Percentiles rank a stretch among this genome's conserved stretches.
Evolutionary conservation across 2,888 invertebrate genomes (phyloP).

Genomic region (Germaria angustata): DNA sequence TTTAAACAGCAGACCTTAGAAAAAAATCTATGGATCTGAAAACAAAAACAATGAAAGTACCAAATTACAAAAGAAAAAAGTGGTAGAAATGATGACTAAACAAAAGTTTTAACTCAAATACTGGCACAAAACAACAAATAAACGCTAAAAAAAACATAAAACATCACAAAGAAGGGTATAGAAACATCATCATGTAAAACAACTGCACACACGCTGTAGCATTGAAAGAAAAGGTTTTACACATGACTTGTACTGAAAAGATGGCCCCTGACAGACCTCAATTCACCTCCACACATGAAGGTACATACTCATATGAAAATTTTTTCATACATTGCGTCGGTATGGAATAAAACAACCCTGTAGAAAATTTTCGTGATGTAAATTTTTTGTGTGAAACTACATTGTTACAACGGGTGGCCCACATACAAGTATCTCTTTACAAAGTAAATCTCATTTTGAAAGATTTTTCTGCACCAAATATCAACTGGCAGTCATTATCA

Average conservation of each 20-base stretch:
- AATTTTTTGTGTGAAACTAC: background rate
- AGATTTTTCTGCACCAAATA: too few species aligned
- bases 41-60: background rate
- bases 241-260: conserved; percentile 51
- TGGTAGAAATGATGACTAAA: conserved; percentile 42
- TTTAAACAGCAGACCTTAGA: conserved; percentile 15
- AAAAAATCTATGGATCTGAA: conserved; percentile 21
- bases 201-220: background rate
- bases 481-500: too few species aligned
- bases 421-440: too few species aligned
- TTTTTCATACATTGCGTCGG: background rate
- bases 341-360: background rate
- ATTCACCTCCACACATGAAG: conserved; percentile 24
- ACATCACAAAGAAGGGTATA: conserved; percentile 22
- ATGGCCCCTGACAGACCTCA: conserved; percentile 50
- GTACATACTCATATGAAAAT: background rate
- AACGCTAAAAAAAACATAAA: background rate
- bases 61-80: background rate
- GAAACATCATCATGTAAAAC: conserved; percentile 11
- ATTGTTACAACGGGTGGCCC: too few species aligned
- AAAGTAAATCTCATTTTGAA: too few species aligned
- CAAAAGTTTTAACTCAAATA: conserved; percentile 43
- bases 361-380: background rate
- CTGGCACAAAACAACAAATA: conserved; percentile 16
- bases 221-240: conserved; percentile 50